Percentiles rank a stretch among this genome's conserved stretches.
Evolutionary conservation across 2,888 invertebrate genomes (phyloP).

Genomic region (Apocheima hispidaria): DNA sequence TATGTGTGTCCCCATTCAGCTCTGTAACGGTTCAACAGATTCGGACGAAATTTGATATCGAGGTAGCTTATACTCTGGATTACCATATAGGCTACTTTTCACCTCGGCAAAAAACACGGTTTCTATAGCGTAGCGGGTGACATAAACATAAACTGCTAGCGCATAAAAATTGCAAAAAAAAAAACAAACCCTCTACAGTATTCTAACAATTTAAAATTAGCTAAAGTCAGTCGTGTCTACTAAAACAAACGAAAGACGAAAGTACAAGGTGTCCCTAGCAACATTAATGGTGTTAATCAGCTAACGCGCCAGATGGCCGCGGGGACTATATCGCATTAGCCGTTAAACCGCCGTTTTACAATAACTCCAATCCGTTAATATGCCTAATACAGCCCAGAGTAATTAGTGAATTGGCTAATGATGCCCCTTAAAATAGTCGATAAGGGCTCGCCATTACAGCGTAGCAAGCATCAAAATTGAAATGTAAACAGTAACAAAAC

Average conservation of each 20-base stretch:
- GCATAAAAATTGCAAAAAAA: too few species aligned
- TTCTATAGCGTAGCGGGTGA: too few species aligned
- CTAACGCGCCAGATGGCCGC: conserved; percentile 72
- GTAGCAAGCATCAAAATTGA: conserved; percentile 23
- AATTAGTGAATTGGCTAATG: conserved; percentile 46
- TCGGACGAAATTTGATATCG: too few species aligned
- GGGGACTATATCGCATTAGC: conserved; percentile 49
- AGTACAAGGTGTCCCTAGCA: conserved; percentile 39
- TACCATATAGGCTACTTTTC: too few species aligned
- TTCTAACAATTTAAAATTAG: too few species aligned
- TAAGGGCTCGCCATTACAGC: conserved; percentile 40
- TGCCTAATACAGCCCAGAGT: conserved; percentile 46
- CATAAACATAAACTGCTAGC: too few species aligned
- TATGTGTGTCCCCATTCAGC: too few species aligned
- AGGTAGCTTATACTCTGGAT: too few species aligned
- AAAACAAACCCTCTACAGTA: too few species aligned
- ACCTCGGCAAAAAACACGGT: too few species aligned
- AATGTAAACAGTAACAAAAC: too few species aligned
- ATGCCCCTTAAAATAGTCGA: conserved; percentile 45
- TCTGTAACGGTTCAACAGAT: too few species aligned
- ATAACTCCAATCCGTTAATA: conserved; percentile 80
- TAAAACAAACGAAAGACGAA: conserved; percentile 49
- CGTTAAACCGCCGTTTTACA: conserved; percentile 73
- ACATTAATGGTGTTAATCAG: conserved; percentile 67
- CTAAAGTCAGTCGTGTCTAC: conserved; percentile 28